Base-by-base conservation (phyloP, 2,888 invertebrate genomes). In the Drosophila meridionalis region DNA sequence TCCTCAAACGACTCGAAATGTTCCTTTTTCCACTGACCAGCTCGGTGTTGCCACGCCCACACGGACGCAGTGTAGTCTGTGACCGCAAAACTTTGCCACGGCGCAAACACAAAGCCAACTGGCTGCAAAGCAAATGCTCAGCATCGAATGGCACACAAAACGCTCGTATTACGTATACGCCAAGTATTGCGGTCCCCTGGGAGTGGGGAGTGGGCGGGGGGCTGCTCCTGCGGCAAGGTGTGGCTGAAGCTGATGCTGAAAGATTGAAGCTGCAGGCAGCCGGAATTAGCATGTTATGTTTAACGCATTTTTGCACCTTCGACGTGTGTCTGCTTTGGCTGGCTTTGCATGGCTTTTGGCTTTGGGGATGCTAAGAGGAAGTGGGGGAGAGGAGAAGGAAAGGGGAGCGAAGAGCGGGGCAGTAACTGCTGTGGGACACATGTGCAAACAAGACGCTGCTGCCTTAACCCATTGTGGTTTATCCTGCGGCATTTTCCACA, bases 401-500 rank as follows among this genome's bases (percentile, higher is more conserved):
- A 42, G 11, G 9, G 48, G 32, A 9, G 57, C 20, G 20, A 20
- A 20, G 20, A 20, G 20, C 20, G 43, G 3, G 6, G 30, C 4
- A 4, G n/a, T 8, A 50, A n/a, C 20, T 28, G 45, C 45, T 45
- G 42, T 32, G 42, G 34, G 61, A 66, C 74, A 85, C 79, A 83
- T 80, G 81, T 83, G 89, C 87, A 72, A 89, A 83, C 84, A 87
- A 78, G 78, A 69, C 69, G 81, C 67, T 78, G 81, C 65, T 78
- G 72, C 74, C 87, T 89, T 78, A 83, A 78, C 87, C 82, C 85
- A 77, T 90, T 89, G 84, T 79, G 90, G 86, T 66, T 82, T 78
- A 89, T 77, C 70, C 68, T 83, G 76, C 73, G 87, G 90, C 87
- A 92, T 92, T 92, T 92, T 91, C 91, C 91, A 90, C 91, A 92